Base-by-base conservation (phyloP, 2,797 vertebrate genomes). In the Myripristis jacobus region DNA sequence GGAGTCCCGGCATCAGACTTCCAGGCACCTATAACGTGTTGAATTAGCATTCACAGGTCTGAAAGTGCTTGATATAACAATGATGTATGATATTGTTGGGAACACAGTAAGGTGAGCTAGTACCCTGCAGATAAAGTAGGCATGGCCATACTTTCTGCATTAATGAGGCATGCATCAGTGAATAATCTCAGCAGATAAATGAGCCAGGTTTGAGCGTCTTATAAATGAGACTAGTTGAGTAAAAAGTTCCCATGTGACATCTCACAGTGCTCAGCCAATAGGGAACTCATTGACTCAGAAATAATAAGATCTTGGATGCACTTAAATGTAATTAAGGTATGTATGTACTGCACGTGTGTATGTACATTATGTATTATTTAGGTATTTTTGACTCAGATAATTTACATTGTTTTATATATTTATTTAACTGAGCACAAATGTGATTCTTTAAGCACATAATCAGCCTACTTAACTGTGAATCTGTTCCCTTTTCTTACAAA, bases 131-230 rank as follows among this genome's bases (percentile, higher is more conserved):
- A 79, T 44, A 75, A 84, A 75, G 56, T 47, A 31, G 61, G 67
- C 29, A 53, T 80, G 56, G 63, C 66, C 64, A 44, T 86, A 62
- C 73, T 80, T 70, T 88, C 73, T 78, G 58, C 80, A 85, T 87
- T 90, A 86, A 86, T 87, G 81, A 89, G 80, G 64, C 52, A 62
- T 46, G 67, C 71, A 38, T 62, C 58, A 62, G 58, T 87, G 88
- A 90, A 89, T 88, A 85, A 85, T 87, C 85, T 88, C 54, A 66
- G 54, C 78, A 71, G 78, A 82, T 86, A 89, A 90, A 89, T 85
- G 80, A 87, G 75, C 66, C 78, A 76, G 81, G 62, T 88, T 86
- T 79, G 58, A 83, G 77, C 73, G 70, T 77, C 63, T 75, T 87
- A 82, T 85, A 85, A 89, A 89, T 85, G 72, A 88, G 83, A 53